phyloP scores from a whole-genome alignment of 2,797 vertebrate species.

The Catostomus latipinnis region DNA sequence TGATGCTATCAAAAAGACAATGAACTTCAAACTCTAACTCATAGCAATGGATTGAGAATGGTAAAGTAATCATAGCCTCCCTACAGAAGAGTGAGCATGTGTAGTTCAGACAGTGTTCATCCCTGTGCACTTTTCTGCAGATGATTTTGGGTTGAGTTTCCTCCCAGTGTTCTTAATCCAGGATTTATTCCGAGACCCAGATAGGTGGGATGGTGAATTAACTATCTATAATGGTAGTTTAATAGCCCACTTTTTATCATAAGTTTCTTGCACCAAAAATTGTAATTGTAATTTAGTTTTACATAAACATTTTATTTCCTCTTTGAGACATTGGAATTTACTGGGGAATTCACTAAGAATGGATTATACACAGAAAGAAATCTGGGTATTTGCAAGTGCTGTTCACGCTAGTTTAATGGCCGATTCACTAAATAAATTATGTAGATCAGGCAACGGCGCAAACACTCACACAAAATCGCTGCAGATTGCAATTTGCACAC shows the following conservation, averaged over 20 bases:
- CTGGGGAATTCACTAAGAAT: too few species aligned
- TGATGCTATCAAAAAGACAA: neutral
- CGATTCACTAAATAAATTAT: too few species aligned
- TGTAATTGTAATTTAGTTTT: too few species aligned
- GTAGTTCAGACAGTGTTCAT: neutral
- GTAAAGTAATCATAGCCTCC: constrained; percentile 38
- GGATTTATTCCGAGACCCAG: constrained; percentile 26
- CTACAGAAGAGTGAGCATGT: constrained; percentile 27
- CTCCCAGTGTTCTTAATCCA: constrained; percentile 65
- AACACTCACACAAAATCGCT: too few species aligned
- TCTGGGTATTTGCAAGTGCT: too few species aligned
- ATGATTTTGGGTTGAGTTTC: constrained; percentile 43
- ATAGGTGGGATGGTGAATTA: constrained; percentile 17
- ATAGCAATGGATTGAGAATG: neutral
- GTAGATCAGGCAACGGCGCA: too few species aligned
- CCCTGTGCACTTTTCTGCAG: constrained; percentile 14
- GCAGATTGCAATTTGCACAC: too few species aligned
- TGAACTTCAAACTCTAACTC: neutral
- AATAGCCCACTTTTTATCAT: neutral
- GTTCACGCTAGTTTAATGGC: too few species aligned
- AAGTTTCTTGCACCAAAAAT: too few species aligned
- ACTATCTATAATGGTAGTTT: neutral
- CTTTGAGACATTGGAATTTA: too few species aligned
- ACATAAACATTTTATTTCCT: too few species aligned
- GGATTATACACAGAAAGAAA: too few species aligned